These are phyloP conservation scores for Chaunax sp. DNA, from an alignment of 2,797 vertebrate genomes.

Conservation along the genomic window DNA sequence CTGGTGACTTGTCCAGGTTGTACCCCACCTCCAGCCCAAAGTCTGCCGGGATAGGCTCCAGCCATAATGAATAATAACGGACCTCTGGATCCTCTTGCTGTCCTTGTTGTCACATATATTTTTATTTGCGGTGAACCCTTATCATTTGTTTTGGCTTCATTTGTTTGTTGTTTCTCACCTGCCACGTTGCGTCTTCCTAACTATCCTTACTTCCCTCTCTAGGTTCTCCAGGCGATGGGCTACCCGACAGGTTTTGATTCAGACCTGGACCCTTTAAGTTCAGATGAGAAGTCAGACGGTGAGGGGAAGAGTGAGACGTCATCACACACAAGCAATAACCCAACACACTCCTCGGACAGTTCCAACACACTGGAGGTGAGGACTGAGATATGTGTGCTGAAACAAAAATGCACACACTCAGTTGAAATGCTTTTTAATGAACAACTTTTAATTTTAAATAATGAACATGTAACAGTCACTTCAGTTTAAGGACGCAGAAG, in stretches of 20 bases:
- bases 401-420: no score
- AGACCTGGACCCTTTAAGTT: conserved; percentile 96
- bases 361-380: conserved; percentile 96
- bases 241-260: conserved; percentile 98
- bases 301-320: conserved; percentile 97
- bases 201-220: conserved; percentile 2
- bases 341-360: conserved; percentile 92
- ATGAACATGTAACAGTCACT: conserved; percentile 2
- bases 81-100: no score
- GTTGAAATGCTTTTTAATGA: neutral
- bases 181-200: neutral
- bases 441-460: neutral
- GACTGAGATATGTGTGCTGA: neutral
- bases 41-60: no score
- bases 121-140: no score
- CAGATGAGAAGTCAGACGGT: conserved; percentile 97
- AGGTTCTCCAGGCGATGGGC: conserved; percentile 99
- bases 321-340: conserved; percentile 96
- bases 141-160: neutral
- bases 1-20: no score
- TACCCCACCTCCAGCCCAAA: no score
- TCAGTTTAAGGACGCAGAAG: conserved; percentile 11
- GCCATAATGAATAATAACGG: no score
- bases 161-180: neutral
- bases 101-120: no score